phyloP scores from a whole-genome alignment of 2,888 invertebrate genomes.

The Drosophila diplacantha region DNA sequence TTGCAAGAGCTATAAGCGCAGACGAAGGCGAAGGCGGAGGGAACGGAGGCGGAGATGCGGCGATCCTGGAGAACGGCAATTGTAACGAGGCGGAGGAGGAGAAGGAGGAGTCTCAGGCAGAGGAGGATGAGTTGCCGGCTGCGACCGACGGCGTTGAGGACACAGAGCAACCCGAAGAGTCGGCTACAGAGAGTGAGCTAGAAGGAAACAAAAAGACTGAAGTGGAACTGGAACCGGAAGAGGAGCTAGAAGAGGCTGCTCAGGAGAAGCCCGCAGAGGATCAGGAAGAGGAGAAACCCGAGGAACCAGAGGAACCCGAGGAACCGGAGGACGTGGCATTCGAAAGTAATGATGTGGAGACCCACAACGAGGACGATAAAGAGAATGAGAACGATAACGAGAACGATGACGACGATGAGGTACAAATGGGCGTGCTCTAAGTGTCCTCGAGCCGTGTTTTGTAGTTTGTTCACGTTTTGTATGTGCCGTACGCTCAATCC shows the following conservation, averaged over 20 bases:
- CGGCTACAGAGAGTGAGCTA: conserved; percentile 48
- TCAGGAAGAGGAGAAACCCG: conserved; percentile 2
- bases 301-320: conserved; percentile 18
- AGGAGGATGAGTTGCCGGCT: conserved; percentile 12
- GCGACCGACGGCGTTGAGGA: conserved; percentile 25
- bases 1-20: conserved; percentile 73
- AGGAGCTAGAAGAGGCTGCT: conserved; percentile 5
- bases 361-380: conserved; percentile 23
- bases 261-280: conserved; percentile 12
- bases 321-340: conserved; percentile 22
- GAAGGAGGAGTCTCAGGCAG: conserved; percentile 8
- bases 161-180: conserved; percentile 4
- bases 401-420: conserved; percentile 76
- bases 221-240: conserved; percentile 24
- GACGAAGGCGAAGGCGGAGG: conserved; percentile 27
- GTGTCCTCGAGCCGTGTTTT: conserved; percentile 41
- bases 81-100: conserved; percentile 26
- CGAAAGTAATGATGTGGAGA: conserved; percentile 36
- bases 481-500: conserved; percentile 51
- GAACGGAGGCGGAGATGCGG: conserved; percentile 10
- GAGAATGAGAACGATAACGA: conserved; percentile 44
- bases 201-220: conserved; percentile 61
- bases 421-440: conserved; percentile 78
- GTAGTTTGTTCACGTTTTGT: conserved; percentile 41
- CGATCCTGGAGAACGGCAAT: conserved; percentile 15